phyloP scores from a whole-genome alignment of 2,888 invertebrate genomes.

The Endomychus coccineus region DNA sequence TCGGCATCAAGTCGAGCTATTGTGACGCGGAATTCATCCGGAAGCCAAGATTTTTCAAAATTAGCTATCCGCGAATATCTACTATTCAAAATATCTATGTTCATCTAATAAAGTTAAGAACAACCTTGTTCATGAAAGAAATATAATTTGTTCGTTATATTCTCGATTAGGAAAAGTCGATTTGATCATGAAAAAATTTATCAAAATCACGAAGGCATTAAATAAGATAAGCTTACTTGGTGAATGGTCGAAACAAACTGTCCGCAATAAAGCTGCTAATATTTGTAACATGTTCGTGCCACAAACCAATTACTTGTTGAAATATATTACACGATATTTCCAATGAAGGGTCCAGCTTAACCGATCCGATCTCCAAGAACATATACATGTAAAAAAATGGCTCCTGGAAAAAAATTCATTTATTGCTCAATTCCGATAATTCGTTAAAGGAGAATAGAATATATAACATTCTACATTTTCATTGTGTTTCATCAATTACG shows the following conservation, averaged over 20 bases:
- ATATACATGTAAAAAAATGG: conserved; percentile 58
- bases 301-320: conserved; percentile 54
- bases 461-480: not conserved
- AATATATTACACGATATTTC: conserved; percentile 53
- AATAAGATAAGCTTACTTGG: conserved; percentile 47
- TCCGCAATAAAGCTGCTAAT: conserved; percentile 69
- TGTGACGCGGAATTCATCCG: too few species aligned
- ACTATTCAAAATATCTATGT: too few species aligned
- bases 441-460: too few species aligned
- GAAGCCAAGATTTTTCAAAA: too few species aligned
- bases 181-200: too few species aligned
- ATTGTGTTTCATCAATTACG: not conserved
- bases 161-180: too few species aligned
- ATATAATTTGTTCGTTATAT: too few species aligned
- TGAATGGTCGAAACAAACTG: conserved; percentile 61
- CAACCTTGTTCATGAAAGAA: too few species aligned
- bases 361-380: conserved; percentile 35
- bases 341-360: conserved; percentile 55
- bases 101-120: too few species aligned
- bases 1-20: too few species aligned
- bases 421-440: too few species aligned
- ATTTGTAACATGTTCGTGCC: conserved; percentile 61
- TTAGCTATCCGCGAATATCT: too few species aligned
- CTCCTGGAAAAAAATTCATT: conserved; percentile 43
- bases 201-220: conserved; percentile 2